A percentile compares a stretch with the other conserved stretches of the same genome.
These are phyloP conservation scores for Haemorhous mexicanus DNA, from an alignment of 2,113 vertebrate species.

Conservation along the genomic window DNA sequence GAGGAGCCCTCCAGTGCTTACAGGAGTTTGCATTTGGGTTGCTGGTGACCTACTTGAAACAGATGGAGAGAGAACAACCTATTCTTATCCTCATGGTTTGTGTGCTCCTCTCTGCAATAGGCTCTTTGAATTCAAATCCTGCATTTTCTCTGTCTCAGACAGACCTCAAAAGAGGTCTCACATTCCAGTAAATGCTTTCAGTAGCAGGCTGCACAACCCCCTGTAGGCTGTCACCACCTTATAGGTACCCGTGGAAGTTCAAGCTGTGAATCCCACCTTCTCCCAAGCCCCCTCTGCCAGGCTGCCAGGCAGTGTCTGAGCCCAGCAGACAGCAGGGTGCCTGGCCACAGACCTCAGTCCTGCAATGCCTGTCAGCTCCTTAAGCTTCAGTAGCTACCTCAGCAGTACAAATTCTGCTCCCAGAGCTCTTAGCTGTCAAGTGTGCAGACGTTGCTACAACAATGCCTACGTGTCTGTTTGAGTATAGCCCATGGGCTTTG, in stretches of 20 bases:
- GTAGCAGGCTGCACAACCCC: background rate
- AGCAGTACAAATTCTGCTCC: background rate
- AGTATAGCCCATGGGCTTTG: background rate
- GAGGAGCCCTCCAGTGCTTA: background rate
- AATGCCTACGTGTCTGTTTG: background rate
- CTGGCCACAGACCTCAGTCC: background rate
- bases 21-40: background rate
- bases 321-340: background rate
- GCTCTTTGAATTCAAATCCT: background rate
- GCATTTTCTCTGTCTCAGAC: background rate
- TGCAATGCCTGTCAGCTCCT: background rate
- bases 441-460: background rate
- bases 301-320: rapidly evolving
- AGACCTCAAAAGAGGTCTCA: background rate
- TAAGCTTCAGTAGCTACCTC: background rate
- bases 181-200: background rate
- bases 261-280: background rate
- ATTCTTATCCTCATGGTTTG: background rate
- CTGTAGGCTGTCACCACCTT: background rate
- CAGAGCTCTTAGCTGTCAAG: background rate
- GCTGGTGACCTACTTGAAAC: slow-evolving; percentile 37
- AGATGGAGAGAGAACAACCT: slow-evolving; percentile 31
- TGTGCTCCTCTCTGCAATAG: background rate
- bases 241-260: background rate
- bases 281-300: background rate